Conservation (phyloP, 2,113 vertebrate species). For the Taxidea taxus region DNA sequence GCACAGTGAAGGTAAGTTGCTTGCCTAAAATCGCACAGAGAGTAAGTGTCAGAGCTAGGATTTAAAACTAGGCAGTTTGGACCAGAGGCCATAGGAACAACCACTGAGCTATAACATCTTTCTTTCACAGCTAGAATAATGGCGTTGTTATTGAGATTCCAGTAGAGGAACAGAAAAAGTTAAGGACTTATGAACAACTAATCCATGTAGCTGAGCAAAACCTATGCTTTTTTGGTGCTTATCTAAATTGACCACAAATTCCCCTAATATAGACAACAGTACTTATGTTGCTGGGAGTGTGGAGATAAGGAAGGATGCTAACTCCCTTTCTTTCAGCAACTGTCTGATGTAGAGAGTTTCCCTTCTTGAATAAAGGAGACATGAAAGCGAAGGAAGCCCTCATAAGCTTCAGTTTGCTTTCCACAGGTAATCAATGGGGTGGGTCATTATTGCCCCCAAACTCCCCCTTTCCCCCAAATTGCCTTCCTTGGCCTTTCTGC, state of each 20-base stretch:
- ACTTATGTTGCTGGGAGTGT: neutral
- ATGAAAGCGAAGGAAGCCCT: neutral
- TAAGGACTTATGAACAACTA: neutral
- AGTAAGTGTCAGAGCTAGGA: neutral
- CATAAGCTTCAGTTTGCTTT: neutral
- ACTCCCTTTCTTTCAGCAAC: neutral
- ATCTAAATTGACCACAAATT: neutral
- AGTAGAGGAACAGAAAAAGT: too few relatives aligned
- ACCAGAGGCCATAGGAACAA: neutral
- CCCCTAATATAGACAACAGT: neutral
- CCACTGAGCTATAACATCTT: rapidly evolving
- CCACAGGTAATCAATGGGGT: neutral
- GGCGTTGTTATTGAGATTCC: neutral
- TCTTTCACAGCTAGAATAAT: neutral
- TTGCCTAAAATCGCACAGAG: neutral
- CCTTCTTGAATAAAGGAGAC: neutral
- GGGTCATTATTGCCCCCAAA: neutral
- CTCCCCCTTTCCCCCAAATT: neutral
- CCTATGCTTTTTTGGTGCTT: neutral
- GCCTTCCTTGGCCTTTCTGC: neutral
- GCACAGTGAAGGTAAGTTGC: neutral
- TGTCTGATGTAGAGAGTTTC: neutral
- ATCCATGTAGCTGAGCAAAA: neutral
- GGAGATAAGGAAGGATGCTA: neutral
- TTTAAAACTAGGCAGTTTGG: neutral